phyloP scores from a whole-genome alignment of 2,888 invertebrate genomes.

The Magallana nippona region DNA sequence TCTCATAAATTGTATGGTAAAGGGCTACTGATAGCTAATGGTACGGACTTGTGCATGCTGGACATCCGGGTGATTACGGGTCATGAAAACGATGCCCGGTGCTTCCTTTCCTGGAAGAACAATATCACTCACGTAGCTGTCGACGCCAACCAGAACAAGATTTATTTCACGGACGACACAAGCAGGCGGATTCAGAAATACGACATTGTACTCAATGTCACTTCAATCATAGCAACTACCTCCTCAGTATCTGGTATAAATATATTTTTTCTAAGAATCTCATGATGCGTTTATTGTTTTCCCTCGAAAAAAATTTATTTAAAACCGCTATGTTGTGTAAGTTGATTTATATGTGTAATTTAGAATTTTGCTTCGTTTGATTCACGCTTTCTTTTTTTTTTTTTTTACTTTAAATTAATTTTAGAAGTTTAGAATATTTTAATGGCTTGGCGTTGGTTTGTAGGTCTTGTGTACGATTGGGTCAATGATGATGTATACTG shows the following conservation, averaged over 20 bases:
- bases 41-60: constrained; percentile 40
- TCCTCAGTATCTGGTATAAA: constrained; percentile 29
- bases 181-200: background rate
- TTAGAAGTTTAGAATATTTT: too few species aligned
- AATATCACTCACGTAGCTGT: constrained; percentile 37
- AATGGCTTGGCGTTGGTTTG: background rate
- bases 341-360: too few species aligned
- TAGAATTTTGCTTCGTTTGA: too few species aligned
- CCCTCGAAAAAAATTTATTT: too few species aligned
- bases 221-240: constrained; percentile 14
- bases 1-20: constrained; percentile 38
- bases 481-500: constrained; percentile 36
- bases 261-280: background rate
- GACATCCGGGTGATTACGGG: constrained; percentile 34
- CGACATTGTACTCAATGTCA: constrained; percentile 25
- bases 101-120: constrained; percentile 28
- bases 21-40: constrained; percentile 34
- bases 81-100: constrained; percentile 33
- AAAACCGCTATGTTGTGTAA: too few species aligned
- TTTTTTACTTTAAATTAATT: too few species aligned
- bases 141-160: constrained; percentile 16
- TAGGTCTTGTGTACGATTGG: constrained; percentile 41
- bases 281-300: too few species aligned
- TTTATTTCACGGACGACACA: constrained; percentile 29
- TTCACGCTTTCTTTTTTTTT: too few species aligned